Evolutionary conservation across 2,888 invertebrate genomes (phyloP).

Genomic region (Temnothorax ravouxi): DNA sequence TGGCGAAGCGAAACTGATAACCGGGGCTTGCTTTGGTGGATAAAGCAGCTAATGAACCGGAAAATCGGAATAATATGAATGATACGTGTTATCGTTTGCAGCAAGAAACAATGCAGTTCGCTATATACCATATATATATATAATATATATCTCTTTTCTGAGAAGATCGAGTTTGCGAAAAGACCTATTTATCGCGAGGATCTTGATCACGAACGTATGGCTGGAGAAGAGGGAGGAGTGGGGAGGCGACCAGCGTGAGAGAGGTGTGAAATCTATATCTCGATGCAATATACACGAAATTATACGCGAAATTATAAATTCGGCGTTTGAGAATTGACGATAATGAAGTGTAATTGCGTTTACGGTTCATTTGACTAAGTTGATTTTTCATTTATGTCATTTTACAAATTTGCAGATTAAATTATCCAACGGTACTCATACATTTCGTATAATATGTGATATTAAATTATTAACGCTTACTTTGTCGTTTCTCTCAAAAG

Average conservation of each 20-base stretch:
- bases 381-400: slow-evolving; percentile 6
- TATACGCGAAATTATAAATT: neutral
- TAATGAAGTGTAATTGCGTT: neutral
- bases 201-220: neutral
- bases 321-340: neutral
- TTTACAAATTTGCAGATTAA: neutral
- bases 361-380: neutral
- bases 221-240: rapidly evolving
- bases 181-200: neutral
- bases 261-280: neutral
- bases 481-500: slow-evolving; percentile 19
- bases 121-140: neutral
- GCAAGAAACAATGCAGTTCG: neutral
- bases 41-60: slow-evolving; percentile 9
- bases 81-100: neutral
- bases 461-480: slow-evolving; percentile 20
- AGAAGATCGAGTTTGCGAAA: too few relatives aligned
- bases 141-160: too few relatives aligned
- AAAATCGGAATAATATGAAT: slow-evolving; percentile 21
- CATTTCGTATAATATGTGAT: neutral
- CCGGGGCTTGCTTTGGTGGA: neutral
- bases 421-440: neutral
- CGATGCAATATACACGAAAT: neutral
- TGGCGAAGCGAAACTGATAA: slow-evolving; percentile 8
- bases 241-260: neutral